phyloP scores from a whole-genome alignment of 2,797 vertebrate species.

The Cygnus olor region DNA sequence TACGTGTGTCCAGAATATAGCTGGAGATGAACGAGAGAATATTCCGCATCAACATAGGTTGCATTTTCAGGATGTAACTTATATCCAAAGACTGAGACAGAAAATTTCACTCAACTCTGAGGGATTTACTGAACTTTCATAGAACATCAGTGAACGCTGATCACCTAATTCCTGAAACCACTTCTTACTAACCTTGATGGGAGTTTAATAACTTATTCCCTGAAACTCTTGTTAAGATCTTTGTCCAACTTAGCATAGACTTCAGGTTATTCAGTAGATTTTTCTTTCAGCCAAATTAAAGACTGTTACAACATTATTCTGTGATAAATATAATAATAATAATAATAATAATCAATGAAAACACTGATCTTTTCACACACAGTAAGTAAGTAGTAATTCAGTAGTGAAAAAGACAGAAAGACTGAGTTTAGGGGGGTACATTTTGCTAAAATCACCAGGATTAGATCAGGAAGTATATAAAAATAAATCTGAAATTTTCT shows the following conservation, averaged over 20 bases:
- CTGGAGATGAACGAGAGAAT: background rate
- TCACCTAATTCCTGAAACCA: background rate
- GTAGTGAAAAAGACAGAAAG: background rate
- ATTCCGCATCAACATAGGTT: background rate
- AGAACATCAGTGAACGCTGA: background rate
- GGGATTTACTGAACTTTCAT: background rate
- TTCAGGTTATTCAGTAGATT: background rate
- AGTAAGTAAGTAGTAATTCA: background rate
- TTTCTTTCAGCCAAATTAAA: background rate
- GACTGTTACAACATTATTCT: background rate
- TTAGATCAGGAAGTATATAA: background rate
- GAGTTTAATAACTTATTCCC: background rate
- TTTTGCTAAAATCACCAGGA: fast-evolving
- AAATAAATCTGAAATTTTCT: background rate
- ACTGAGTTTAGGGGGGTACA: fast-evolving
- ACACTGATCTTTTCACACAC: background rate
- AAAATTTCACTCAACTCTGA: background rate
- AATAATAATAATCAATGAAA: background rate
- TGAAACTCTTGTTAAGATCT: background rate
- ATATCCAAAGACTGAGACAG: background rate
- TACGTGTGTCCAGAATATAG: background rate
- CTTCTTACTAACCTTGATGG: fast-evolving
- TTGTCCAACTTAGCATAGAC: background rate
- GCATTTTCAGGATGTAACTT: background rate
- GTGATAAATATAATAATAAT: background rate